Percentiles rank a stretch among this genome's conserved stretches.
phyloP scores from a whole-genome alignment of 2,888 invertebrate genomes.

The Dichetophora obliterata region DNA sequence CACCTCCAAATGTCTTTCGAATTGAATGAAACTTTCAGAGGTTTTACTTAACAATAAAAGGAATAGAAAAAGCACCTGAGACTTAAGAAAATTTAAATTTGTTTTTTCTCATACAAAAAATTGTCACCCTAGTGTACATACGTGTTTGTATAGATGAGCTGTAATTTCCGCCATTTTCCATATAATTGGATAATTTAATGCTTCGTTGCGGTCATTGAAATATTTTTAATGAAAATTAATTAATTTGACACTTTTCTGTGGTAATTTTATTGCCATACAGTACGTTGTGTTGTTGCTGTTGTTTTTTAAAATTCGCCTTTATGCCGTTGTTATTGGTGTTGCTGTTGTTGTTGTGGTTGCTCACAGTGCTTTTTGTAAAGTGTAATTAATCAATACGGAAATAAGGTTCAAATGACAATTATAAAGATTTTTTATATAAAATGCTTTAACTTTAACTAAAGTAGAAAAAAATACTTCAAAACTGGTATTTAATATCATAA shows the following conservation, averaged over 20 bases:
- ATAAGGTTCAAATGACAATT: background rate
- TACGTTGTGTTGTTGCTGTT: background rate
- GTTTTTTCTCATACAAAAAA: too few species aligned
- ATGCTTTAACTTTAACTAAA: background rate
- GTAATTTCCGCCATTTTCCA: background rate
- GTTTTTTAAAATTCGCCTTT: background rate
- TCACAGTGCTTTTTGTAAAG: background rate
- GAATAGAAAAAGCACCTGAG: too few species aligned
- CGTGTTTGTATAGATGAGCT: background rate
- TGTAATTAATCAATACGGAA: constrained; percentile 21
- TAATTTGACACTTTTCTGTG: constrained; percentile 37
- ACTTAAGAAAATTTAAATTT: too few species aligned
- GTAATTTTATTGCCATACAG: constrained; percentile 26
- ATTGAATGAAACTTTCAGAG: too few species aligned
- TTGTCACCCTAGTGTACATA: too few species aligned
- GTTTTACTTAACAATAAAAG: too few species aligned
- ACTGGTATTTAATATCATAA: background rate
- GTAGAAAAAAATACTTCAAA: background rate
- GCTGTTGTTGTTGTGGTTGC: constrained; percentile 5
- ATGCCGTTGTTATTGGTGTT: background rate
- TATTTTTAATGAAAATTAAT: constrained; percentile 33
- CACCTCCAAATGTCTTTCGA: too few species aligned
- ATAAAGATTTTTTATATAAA: background rate
- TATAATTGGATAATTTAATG: constrained; percentile 26
- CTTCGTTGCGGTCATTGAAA: background rate